Evolutionary conservation across 2,797 vertebrate species (phyloP), one percentile per base, ranked within the genome.

Genomic region (Sciaenops ocellatus): DNA sequence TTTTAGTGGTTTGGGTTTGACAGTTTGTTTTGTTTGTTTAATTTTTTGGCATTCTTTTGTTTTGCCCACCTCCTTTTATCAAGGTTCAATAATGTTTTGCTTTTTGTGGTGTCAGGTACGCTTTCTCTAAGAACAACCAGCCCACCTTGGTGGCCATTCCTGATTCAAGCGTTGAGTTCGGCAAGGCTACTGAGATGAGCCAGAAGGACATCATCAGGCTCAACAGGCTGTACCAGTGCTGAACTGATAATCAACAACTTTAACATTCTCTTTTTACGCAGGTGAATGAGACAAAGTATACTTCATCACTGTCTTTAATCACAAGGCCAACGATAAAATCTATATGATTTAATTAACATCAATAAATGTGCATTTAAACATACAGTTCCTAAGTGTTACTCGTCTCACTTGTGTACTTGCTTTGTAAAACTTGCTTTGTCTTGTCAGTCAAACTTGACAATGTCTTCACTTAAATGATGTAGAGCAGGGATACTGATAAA

Each of bases 51-150:
- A 22, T 54, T 24, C 2, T 2, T 20, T 22, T 20, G 55, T 57
- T 57, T 38, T 9, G 3, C 28, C 3, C 4, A 9, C 55, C 6
- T 42, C 38, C 13, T 16, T 42, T n/a, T 2, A 7, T 6, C 17
- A 30, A 20, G 16, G 3, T 10, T 8, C 3, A 13, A 42, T 0
- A 20, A 44, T 8, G 15, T 38, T 48, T 38, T 12, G 22, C 22
- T 26, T 3, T 51, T 3, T 46, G 26, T 60, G 7, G 4, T 70
- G 64, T 12, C 59, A 91, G 89, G 60, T 84, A 75, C 2, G 87
- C 87, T n/a, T 91, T 91, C 84, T 91, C 89, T n/a, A 84, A 78
- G 61, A 91, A 89, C 74, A 78, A 71, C 57, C 51, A 70, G 80
- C 84, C 89, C 51, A 91, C 90, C 69, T 42, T 91, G 68, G 63